These are phyloP conservation scores for Morus bassanus DNA, from an alignment of 2,797 vertebrate species.

Conservation along the genomic window DNA sequence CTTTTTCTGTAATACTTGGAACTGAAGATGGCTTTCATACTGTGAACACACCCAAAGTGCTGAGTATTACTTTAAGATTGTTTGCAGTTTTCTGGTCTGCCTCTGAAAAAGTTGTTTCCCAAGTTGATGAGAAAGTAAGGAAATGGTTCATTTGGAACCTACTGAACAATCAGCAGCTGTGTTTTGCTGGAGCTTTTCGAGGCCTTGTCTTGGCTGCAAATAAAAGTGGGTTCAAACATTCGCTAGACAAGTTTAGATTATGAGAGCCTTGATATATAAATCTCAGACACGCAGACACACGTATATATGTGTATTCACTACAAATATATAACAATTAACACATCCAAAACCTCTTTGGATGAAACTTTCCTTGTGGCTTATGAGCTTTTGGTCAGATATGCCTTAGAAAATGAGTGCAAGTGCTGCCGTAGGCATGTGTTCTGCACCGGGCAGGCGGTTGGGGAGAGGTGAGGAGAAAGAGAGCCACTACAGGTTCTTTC, in stretches of 20 bases:
- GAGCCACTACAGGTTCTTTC: neutral
- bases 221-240: neutral
- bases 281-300: neutral
- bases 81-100: neutral
- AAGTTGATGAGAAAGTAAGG: neutral
- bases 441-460: fast-evolving
- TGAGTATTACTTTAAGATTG: neutral
- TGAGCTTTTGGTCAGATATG: neutral
- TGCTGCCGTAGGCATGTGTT: neutral
- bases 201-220: neutral
- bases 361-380: neutral
- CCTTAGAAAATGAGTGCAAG: neutral
- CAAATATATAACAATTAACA: neutral
- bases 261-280: neutral
- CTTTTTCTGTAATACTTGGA: neutral
- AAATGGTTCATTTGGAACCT: neutral
- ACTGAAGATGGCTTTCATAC: neutral
- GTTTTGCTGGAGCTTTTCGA: neutral
- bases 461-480: neutral
- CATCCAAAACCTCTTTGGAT: neutral
- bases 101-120: neutral
- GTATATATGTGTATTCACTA: neutral
- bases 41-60: neutral
- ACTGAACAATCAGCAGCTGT: neutral
- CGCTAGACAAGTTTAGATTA: neutral